Conservation (phyloP, 2,113 vertebrate genomes). For the Glareola pratincola region DNA sequence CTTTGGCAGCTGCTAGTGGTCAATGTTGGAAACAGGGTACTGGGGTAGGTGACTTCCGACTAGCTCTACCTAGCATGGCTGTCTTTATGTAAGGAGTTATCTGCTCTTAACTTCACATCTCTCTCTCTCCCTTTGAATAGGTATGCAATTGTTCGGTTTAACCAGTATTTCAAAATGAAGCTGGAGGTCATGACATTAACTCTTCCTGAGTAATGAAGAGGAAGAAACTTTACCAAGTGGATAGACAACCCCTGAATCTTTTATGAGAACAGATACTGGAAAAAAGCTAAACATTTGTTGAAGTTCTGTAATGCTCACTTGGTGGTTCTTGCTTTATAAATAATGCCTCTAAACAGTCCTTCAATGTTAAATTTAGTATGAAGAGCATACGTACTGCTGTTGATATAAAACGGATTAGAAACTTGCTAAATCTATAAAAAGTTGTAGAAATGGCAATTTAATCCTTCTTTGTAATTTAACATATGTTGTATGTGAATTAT, state of each 20-base stretch:
- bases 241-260: constrained; percentile 53
- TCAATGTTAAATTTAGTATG: constrained; percentile 71
- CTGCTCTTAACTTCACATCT: not conserved
- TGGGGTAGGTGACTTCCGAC: not conserved
- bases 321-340: constrained; percentile 76
- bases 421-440: constrained; percentile 68
- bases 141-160: constrained; percentile 94
- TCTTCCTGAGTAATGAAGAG: constrained; percentile 83
- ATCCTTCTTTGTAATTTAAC: constrained; percentile 73
- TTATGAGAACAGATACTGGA: constrained; percentile 69
- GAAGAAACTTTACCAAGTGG: constrained; percentile 49
- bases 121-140: constrained; percentile 65
- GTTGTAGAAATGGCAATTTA: constrained; percentile 67
- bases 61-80: not conserved
- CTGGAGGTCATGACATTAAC: constrained; percentile 81
- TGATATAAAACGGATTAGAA: constrained; percentile 65
- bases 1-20: not conserved
- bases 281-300: constrained; percentile 72
- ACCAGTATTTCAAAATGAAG: constrained; percentile 98
- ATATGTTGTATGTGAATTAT: constrained; percentile 76
- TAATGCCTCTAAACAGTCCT: constrained; percentile 72
- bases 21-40: not conserved
- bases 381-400: constrained; percentile 68
- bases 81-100: not conserved
- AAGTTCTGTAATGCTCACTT: constrained; percentile 72